Evolutionary conservation across 2,888 invertebrate genomes (phyloP), one percentile per base, ranked within the genome.

Genomic region (Hydriomena furcata): DNA sequence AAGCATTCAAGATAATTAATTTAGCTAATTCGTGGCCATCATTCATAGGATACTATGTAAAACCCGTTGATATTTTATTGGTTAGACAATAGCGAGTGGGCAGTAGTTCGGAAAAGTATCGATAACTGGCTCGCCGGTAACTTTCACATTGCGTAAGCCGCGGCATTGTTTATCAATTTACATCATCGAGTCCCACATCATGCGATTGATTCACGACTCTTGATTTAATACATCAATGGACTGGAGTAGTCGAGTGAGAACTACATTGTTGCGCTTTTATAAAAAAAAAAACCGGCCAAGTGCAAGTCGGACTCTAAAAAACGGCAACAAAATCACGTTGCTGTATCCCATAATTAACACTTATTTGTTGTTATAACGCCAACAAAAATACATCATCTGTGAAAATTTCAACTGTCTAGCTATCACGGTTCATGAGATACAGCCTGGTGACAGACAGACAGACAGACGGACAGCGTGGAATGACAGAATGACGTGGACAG

Each of bases 141-240:
- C 83, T 89, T 87, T 88, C 86, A 73, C 73, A 66, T 84, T 82
- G 73, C 76, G 68, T 74, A 74, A 78, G 57, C 46, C 42, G 73
- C 68, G 74, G 75, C 69, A 62, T 67, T 73, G 75, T 77, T 81
- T 84, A 61, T 79, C 68, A 71, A 71, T 77, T 79, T 78, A 78
- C 79, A 77, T 77, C 76, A 78, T 69, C 62, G 65, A 30, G 61
- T 65, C 58, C 59, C 63, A 61, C 60, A 63, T 60, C 57, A 60
- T 55, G 36, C 52, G 52, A 55, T 60, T 53, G 59, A 60, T 60
- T 60, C 55, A 57, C 59, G 52, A 64, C 50, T 61, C 42, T 20
- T 27, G 54, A 60, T 50, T 53, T 50, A 52, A 54, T 57, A 55
- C 52, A 37, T 61, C 47, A 47, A 54, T 61, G 36, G 23, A 21